Conservation (phyloP, 2,113 vertebrate species). For the Monarcha castaneiventris region DNA sequence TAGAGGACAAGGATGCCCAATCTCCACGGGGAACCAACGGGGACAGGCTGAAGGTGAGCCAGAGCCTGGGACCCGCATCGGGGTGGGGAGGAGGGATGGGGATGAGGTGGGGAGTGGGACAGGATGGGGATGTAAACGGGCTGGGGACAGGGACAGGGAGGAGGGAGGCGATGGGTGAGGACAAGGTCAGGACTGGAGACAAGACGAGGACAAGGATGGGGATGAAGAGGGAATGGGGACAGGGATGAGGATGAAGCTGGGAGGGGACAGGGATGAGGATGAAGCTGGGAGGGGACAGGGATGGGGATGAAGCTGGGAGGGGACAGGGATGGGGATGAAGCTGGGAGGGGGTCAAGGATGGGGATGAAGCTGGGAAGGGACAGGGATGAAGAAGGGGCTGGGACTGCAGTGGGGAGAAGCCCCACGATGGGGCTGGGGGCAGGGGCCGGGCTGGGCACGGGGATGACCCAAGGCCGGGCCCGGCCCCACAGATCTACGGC, state of each 20-base stretch:
- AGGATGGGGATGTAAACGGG: too few relatives aligned
- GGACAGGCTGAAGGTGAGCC: slow-evolving; percentile 65
- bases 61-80: neutral
- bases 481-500: slow-evolving; percentile 62
- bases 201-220: neutral
- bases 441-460: too few relatives aligned
- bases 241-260: too few relatives aligned
- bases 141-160: neutral
- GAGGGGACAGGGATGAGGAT: too few relatives aligned
- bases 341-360: too few relatives aligned
- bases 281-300: too few relatives aligned
- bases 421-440: neutral
- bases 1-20: neutral
- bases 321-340: too few relatives aligned
- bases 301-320: neutral
- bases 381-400: neutral
- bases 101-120: neutral
- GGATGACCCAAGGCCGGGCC: neutral
- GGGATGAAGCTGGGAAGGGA: neutral
- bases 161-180: too few relatives aligned
- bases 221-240: too few relatives aligned
- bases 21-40: neutral
- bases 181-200: too few relatives aligned
- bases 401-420: neutral
- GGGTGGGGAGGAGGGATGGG: neutral